Evolutionary conservation across 2,888 invertebrate genomes (phyloP).

Genomic region (Lithophane semibrunnea): DNA sequence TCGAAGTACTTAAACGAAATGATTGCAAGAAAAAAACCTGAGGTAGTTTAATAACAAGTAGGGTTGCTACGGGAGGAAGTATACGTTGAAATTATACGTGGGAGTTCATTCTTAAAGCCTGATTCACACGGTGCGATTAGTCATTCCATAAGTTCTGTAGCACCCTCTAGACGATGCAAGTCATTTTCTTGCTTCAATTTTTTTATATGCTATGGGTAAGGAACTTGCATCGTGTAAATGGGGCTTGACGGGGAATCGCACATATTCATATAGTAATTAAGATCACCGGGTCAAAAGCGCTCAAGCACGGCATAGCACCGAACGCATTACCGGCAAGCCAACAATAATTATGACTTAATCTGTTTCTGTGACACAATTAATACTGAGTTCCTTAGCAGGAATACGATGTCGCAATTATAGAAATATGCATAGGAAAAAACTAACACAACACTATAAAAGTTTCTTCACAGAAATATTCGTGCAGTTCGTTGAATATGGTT

Average conservation of each 20-base stretch:
- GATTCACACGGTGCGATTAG: background rate
- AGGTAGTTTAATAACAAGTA: background rate
- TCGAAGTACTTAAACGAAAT: background rate
- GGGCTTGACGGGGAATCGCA: background rate
- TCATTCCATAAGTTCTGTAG: background rate
- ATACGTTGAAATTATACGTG: no score
- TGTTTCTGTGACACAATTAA: slow-evolving; percentile 24
- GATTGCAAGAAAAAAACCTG: background rate
- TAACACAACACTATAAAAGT: slow-evolving; percentile 52
- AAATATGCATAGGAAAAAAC: slow-evolving; percentile 22
- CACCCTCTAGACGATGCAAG: background rate
- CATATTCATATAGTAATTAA: slow-evolving; percentile 28
- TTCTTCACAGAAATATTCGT: slow-evolving; percentile 74
- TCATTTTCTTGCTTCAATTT: background rate
- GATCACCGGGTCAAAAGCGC: background rate
- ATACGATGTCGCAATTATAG: slow-evolving; percentile 28
- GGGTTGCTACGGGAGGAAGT: no score
- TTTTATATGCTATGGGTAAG: background rate
- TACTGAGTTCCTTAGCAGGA: slow-evolving; percentile 10
- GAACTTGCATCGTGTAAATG: background rate
- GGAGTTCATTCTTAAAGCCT: no score
- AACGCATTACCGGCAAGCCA: background rate
- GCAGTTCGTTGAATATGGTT: slow-evolving; percentile 72
- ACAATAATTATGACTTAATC: slow-evolving; percentile 39
- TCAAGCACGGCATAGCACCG: slow-evolving; percentile 2